A percentile compares a stretch with the other conserved stretches of the same genome.
Evolutionary conservation across 2,113 vertebrate genomes (phyloP).

Genomic region (Struthidea cinerea): DNA sequence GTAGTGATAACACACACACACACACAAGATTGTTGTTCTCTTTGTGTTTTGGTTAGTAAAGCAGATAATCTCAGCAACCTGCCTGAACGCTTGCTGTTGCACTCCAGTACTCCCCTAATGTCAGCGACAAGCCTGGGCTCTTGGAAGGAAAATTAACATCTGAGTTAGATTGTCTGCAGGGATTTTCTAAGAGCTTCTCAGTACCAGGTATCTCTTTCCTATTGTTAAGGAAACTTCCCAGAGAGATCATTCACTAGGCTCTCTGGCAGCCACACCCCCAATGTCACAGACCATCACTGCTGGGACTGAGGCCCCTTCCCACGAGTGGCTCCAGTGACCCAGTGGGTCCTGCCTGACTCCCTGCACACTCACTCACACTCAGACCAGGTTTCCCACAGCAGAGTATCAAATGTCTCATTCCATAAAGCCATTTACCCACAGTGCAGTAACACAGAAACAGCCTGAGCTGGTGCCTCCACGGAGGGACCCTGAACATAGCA

Average conservation of each 20-base stretch:
- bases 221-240: neutral
- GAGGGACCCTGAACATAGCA: neutral
- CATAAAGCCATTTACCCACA: neutral
- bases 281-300: neutral
- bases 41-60: neutral
- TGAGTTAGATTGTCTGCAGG: neutral
- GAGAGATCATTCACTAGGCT: rapidly evolving
- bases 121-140: neutral
- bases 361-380: neutral
- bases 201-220: neutral
- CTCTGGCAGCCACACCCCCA: no score
- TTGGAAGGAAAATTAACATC: conserved; percentile 4
- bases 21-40: neutral
- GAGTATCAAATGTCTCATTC: rapidly evolving
- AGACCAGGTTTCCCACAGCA: neutral
- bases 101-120: neutral
- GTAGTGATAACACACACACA: neutral
- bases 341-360: rapidly evolving
- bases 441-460: neutral
- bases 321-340: neutral
- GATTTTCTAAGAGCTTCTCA: neutral
- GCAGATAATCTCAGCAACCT: neutral
- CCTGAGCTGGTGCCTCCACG: neutral
- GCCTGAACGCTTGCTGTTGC: neutral
- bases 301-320: neutral